These are phyloP conservation scores for Tetrao urogallus DNA, from an alignment of 2,113 vertebrate species.

Conservation along the genomic window DNA sequence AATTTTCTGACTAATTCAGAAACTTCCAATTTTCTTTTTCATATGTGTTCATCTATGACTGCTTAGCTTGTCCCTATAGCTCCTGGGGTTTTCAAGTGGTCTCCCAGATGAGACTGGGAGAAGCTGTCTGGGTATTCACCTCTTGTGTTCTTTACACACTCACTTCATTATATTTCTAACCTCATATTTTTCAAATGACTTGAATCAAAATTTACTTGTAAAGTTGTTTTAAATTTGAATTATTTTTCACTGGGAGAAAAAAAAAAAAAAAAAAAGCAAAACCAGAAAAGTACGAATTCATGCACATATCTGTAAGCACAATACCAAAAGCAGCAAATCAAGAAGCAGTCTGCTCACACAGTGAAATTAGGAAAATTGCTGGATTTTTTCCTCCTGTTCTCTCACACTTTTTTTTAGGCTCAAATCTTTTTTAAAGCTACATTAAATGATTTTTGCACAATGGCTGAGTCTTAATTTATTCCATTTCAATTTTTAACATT, in stretches of 20 bases:
- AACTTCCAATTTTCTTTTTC: not conserved
- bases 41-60: not conserved
- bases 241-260: not conserved
- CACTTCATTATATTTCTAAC: not conserved
- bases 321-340: not conserved
- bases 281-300: not conserved
- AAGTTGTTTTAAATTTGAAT: not conserved
- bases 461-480: conserved; percentile 26
- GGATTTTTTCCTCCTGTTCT: not conserved
- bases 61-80: not conserved
- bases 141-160: not conserved
- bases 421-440: not conserved
- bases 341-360: not conserved
- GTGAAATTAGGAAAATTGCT: not conserved
- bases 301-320: not conserved
- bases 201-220: not conserved
- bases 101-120: not conserved
- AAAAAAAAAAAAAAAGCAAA: not conserved
- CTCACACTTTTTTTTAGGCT: accelerated
- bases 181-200: not conserved
- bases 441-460: conserved; percentile 8
- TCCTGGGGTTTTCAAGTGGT: not conserved
- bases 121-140: not conserved
- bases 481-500: conserved; percentile 30
- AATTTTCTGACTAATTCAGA: not conserved